phyloP scores from a whole-genome alignment of 2,113 vertebrate genomes.

The Pardalotus punctatus region DNA sequence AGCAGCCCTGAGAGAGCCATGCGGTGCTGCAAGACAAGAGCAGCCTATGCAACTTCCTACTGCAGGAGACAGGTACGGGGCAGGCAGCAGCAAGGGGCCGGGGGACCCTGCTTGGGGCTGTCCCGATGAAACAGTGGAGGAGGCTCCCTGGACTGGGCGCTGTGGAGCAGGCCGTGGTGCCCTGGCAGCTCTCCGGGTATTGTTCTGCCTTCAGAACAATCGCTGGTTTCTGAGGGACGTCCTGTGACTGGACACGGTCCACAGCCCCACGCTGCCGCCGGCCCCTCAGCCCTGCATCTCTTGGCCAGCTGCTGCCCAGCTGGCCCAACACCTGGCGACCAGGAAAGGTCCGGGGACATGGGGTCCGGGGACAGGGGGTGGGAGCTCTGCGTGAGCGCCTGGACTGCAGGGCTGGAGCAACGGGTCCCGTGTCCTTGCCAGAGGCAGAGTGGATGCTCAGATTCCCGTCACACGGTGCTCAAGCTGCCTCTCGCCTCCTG shows the following conservation, averaged over 20 bases:
- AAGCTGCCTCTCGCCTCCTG: background rate
- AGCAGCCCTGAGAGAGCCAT: rapidly evolving
- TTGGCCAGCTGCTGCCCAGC: rapidly evolving
- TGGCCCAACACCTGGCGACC: background rate
- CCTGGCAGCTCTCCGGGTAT: conserved; percentile 48
- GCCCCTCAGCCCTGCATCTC: background rate
- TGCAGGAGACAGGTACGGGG: rapidly evolving
- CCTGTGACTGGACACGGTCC: conserved; percentile 12
- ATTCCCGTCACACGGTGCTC: rapidly evolving
- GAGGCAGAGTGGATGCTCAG: background rate
- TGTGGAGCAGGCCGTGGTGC: conserved; percentile 10
- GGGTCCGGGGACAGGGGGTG: background rate
- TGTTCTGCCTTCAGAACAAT: conserved; percentile 43
- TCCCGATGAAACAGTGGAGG: background rate
- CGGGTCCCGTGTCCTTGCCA: rapidly evolving
- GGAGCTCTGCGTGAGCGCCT: rapidly evolving
- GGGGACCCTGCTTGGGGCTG: rapidly evolving
- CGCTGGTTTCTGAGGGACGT: background rate
- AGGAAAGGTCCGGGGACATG: rapidly evolving
- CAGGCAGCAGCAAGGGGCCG: rapidly evolving
- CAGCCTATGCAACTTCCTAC: rapidly evolving
- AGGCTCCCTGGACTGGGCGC: rapidly evolving
- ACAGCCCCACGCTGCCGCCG: background rate
- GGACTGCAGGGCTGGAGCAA: background rate
- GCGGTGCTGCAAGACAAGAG: background rate